Base-by-base conservation (phyloP, 2,888 invertebrate genomes). In the Pristionchus arcanus region DNA sequence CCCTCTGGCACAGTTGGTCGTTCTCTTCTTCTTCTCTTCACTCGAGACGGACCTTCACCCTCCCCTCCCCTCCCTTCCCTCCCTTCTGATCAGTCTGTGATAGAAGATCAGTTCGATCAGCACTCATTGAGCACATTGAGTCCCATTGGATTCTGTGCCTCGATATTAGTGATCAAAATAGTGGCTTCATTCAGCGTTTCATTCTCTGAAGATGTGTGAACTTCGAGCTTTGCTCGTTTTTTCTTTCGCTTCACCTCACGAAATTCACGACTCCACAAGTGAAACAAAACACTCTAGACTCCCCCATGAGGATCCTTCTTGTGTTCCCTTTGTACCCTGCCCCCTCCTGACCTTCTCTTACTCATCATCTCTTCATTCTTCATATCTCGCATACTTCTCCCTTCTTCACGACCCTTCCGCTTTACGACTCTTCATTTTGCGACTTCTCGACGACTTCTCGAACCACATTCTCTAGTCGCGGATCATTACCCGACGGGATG, bases 351-450 rank as follows among this genome's bases (percentile, higher is more conserved):
- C 59, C 59, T 59, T 66, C 66, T 28, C 2, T 68, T 68, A 28
- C 68, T 34, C 31, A 28, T 68, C 68, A 28, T 68, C 31, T 68
- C 42, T 49, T 49, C 7, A 49, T 9, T 25, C 63, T 11, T n/a
- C 25, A 63, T 63, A 63, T n/a, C 11, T 63, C 31, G 31, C 28
- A 68, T 34, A 68, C 68, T 31, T 19, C 68, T 16, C 16, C 59
- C 59, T 59, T 7, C 2, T 3, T 68, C 31, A 68, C 2, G 63
- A 31, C 68, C 68, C 21, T 4, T 19, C 13, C 66, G 31, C 16
- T 68, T 68, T 68, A 68, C 68, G 68, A 68, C 68, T n/a, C 13
- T 68, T 31, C 42, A 49, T 31, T 68, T 68, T 66, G 66, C 28
- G 66, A 66, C 66, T 25, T 66, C 31, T 68, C 42, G 7, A 31